Evolutionary conservation across 2,113 vertebrate species (phyloP).

Genomic region (Piliocolobus tephrosceles): DNA sequence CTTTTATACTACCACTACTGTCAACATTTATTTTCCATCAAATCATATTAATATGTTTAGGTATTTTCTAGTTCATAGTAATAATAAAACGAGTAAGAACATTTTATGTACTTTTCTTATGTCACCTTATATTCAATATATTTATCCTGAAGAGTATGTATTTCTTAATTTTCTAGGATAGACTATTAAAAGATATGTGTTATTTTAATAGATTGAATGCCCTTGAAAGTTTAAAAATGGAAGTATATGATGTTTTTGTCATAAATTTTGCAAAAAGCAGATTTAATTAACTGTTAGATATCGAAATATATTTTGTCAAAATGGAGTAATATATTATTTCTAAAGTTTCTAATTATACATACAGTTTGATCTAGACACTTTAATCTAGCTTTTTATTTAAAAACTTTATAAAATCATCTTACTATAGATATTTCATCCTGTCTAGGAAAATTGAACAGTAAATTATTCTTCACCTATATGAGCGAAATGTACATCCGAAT

Average conservation of each 20-base stretch:
- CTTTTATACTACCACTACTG: not conserved
- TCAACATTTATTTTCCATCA: not conserved
- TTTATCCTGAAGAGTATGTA: not conserved
- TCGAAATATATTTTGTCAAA: slow-evolving; percentile 33
- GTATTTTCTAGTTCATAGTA: slow-evolving; percentile 31
- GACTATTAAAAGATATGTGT: slow-evolving; percentile 19
- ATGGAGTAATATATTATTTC: slow-evolving; percentile 62
- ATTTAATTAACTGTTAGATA: slow-evolving; percentile 48
- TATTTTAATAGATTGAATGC: slow-evolving; percentile 31
- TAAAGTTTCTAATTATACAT: slow-evolving; percentile 59
- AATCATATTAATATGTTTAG: slow-evolving; percentile 13
- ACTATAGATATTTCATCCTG: slow-evolving; percentile 44
- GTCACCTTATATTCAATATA: slow-evolving; percentile 14
- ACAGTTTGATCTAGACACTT: slow-evolving; percentile 52
- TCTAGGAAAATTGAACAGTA: slow-evolving; percentile 46
- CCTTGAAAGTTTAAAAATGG: slow-evolving; percentile 39
- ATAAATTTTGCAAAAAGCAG: slow-evolving; percentile 50
- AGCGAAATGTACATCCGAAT: slow-evolving; percentile 37
- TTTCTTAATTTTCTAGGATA: slow-evolving; percentile 54
- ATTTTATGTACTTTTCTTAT: slow-evolving; percentile 14
- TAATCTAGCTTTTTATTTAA: slow-evolving; percentile 58
- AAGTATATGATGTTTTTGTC: slow-evolving; percentile 55
- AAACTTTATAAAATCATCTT: slow-evolving; percentile 53
- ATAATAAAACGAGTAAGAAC: not conserved
- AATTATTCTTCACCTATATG: slow-evolving; percentile 55